Evolutionary conservation across 2,797 vertebrate species (phyloP).

Genomic region (Pangasius krempfi): DNA sequence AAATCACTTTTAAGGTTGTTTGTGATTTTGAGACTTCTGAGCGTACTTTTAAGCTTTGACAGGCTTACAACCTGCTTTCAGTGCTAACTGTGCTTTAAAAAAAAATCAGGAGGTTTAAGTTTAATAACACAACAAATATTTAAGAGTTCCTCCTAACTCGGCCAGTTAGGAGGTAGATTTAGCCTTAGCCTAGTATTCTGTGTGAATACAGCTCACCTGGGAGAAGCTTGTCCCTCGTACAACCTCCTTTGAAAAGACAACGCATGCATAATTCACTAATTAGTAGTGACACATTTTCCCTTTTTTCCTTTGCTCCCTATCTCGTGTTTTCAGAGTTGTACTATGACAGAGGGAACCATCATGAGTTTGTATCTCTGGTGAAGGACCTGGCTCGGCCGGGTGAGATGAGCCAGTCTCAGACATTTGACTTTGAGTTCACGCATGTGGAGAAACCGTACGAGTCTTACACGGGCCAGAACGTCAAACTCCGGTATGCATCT

Average conservation of each 20-base stretch:
- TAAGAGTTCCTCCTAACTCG: background rate
- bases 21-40: background rate
- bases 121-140: background rate
- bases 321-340: constrained; percentile 83
- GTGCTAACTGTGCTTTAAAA: background rate
- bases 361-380: constrained; percentile 97
- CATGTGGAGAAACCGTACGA: constrained; percentile 98
- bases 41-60: background rate
- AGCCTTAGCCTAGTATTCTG: background rate
- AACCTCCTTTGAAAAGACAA: background rate
- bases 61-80: background rate
- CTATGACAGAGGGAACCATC: constrained; percentile 97
- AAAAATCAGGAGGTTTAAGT: background rate
- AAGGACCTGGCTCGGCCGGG: constrained; percentile 96
- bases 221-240: background rate
- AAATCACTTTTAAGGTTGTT: background rate
- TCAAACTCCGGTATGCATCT: constrained; percentile 86
- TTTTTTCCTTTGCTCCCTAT: background rate
- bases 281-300: background rate
- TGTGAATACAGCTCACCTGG: background rate
- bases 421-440: constrained; percentile 98
- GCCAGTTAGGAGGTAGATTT: background rate
- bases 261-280: background rate
- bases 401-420: constrained; percentile 94
- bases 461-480: constrained; percentile 97